Evolutionary conservation across 2,888 invertebrate genomes (phyloP).

Genomic region (Prenolepis imparis): DNA sequence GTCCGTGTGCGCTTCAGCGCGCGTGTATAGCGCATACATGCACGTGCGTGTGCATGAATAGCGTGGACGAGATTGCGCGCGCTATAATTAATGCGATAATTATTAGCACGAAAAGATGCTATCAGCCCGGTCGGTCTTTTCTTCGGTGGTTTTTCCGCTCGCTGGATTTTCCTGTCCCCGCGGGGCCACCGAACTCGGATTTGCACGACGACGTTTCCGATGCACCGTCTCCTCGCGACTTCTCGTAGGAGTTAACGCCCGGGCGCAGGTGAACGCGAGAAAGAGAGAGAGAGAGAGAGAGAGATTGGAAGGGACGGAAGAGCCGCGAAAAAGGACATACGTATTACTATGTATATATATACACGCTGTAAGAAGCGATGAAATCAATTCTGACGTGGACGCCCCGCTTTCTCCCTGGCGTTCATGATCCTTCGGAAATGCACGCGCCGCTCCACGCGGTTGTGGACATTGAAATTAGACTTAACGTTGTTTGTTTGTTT

Average conservation of each 20-base stretch:
- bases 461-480: conserved; percentile 54
- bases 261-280: conserved; percentile 37
- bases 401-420: conserved; percentile 77
- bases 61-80: conserved; percentile 44
- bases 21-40: conserved; percentile 18
- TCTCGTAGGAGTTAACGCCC: conserved; percentile 43
- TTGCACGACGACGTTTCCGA: conserved; percentile 40
- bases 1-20: conserved; percentile 47
- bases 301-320: conserved; percentile 42
- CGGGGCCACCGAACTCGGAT: conserved; percentile 74
- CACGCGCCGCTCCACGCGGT: conserved; percentile 53
- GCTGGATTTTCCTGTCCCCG: conserved; percentile 76
- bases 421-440: conserved; percentile 78
- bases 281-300: background rate
- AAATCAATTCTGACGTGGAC: conserved; percentile 79
- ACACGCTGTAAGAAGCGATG: conserved; percentile 65
- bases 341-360: too few species aligned
- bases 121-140: conserved; percentile 77
- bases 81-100: conserved; percentile 83
- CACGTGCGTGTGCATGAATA: conserved; percentile 41
- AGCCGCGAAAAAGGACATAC: conserved; percentile 39
- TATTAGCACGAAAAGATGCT: conserved; percentile 84
- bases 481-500: conserved; percentile 36
- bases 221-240: conserved; percentile 1
- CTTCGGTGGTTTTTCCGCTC: conserved; percentile 73